Conservation (phyloP, 2,888 invertebrate species). For the Hypolimnas misippus region DNA sequence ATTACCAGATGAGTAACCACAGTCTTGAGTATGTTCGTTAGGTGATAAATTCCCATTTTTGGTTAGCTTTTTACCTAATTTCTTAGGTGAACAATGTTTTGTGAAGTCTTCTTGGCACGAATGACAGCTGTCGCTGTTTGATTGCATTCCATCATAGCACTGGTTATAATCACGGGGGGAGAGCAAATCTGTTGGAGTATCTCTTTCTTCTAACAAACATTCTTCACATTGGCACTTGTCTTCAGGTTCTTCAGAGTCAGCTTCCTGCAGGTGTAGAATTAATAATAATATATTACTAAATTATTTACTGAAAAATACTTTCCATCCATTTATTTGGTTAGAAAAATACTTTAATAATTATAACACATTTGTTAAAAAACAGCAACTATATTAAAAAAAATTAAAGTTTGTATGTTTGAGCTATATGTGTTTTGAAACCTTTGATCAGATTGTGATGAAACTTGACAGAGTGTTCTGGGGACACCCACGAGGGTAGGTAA, state of each 20-base stretch:
- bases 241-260: conserved; percentile 77
- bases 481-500: no score
- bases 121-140: conserved; percentile 64
- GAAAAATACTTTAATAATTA: no score
- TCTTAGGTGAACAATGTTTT: conserved; percentile 70
- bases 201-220: conserved; percentile 72
- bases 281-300: no score
- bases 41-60: conserved; percentile 85
- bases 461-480: no score
- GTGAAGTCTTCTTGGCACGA: conserved; percentile 80
- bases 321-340: no score
- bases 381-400: no score
- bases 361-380: no score
- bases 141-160: conserved; percentile 63
- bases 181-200: conserved; percentile 72
- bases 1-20: conserved; percentile 94
- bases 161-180: conserved; percentile 66
- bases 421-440: no score
- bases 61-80: conserved; percentile 62
- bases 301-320: not conserved
- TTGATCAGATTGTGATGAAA: no score
- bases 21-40: conserved; percentile 90
- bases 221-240: conserved; percentile 80
- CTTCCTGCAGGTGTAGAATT: conserved; percentile 56
- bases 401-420: no score